Evolutionary conservation across 2,113 vertebrate genomes (phyloP), one percentile per base, ranked within the genome.

Genomic region (Tachycineta bicolor): DNA sequence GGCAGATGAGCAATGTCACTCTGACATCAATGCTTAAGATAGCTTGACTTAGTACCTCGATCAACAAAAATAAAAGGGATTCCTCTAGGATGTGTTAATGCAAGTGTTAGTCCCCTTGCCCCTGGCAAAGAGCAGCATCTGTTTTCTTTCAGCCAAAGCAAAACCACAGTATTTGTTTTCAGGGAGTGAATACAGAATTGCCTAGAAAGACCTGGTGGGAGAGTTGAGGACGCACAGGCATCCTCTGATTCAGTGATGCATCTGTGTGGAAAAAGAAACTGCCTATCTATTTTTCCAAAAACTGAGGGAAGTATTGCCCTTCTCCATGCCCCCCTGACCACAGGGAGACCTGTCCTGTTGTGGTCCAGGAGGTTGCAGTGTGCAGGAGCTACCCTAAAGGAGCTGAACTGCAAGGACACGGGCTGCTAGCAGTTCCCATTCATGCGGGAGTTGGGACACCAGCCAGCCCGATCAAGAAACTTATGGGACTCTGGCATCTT

Each of bases 291-390:
- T 53, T 70, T 69, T 69, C 62, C 19, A 87, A 63, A 74, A 56
- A 44, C 2, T 0, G 0, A 31, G 39, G 34, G 20, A n/a, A 58
- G 9, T 53, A 21, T 16, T 28, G 33, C 11, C 7, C 1, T 69
- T 87, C 14, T 25, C 23, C 37, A 33, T 31, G 31, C 13, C 79
- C 11, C 22, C 29, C 24, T 55, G 39, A 23, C 41, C 53, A 14
- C n/a, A 78, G 77, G 50, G 18, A 69, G 10, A 43, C 52, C 19
- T 75, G 47, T 58, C 10, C 37, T 15, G 9, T 24, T 67, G 56
- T 1, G 2, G 13, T 33, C 28, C 37, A 34, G 50, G 59, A 74
- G 17, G 14, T 0, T 46, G 20, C 21, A 69, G 16, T 29, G 22
- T 76, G 24, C 39, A n/a, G 23, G 14, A 39, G 29, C 18, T 65